Percentiles rank a stretch among this genome's conserved stretches.
Evolutionary conservation across 2,113 vertebrate genomes (phyloP).

Genomic region (Cacatua alba): DNA sequence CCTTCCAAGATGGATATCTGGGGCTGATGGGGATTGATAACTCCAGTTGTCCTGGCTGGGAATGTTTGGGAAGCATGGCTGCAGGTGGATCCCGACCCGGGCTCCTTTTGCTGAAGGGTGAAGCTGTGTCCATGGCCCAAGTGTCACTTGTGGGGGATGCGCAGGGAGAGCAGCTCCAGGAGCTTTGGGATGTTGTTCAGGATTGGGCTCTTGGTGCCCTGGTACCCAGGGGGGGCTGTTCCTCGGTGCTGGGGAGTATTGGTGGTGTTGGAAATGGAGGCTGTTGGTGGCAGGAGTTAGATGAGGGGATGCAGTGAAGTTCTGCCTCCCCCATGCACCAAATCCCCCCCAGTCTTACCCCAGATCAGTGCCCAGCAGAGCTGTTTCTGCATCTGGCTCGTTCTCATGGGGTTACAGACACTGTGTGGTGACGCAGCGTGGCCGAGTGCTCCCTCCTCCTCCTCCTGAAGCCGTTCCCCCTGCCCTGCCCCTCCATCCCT

Average conservation of each 20-base stretch:
- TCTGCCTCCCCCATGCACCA: not conserved
- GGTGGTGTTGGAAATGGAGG: not conserved
- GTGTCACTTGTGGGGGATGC: not conserved
- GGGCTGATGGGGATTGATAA: not conserved
- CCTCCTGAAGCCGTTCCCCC: not conserved
- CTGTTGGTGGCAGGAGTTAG: not conserved
- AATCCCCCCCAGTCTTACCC: not conserved
- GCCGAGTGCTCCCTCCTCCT: not conserved
- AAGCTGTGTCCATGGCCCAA: not conserved
- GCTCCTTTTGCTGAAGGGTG: not conserved
- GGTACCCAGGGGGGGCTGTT: not conserved
- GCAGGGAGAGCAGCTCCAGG: not conserved
- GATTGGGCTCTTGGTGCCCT: not conserved
- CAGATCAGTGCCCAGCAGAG: too few species aligned
- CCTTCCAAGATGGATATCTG: not conserved
- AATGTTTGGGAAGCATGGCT: not conserved
- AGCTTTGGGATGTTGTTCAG: not conserved
- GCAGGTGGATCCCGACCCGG: not conserved
- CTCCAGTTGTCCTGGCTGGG: not conserved
- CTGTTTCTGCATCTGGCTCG: not conserved
- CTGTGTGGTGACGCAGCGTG: not conserved
- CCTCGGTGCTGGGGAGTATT: not conserved
- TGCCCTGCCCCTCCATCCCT: not conserved
- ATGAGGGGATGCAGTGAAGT: rapidly evolving
- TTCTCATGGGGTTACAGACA: not conserved